Evolutionary conservation across 2,113 vertebrate species (phyloP).

Genomic region (Microcebus griseorufus): DNA sequence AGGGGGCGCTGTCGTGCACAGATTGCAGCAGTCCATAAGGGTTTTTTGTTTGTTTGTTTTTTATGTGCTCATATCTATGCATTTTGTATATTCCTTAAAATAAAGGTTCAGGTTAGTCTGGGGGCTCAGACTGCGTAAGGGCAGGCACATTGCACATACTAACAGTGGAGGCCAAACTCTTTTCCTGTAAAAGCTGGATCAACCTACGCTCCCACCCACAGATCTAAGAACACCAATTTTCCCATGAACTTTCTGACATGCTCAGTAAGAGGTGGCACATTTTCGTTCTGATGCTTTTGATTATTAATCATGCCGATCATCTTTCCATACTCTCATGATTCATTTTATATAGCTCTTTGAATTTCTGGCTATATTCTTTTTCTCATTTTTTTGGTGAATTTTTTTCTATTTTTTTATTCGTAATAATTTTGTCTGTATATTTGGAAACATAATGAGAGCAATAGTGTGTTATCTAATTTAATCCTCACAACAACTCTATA

Average conservation of each 20-base stretch:
- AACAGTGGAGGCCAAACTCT: neutral
- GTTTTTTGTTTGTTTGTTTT: neutral
- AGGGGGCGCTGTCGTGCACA: rapidly evolving
- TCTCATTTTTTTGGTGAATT: neutral
- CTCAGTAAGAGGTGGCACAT: rapidly evolving
- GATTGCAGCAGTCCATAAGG: neutral
- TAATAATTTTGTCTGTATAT: neutral
- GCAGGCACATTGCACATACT: neutral
- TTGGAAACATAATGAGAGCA: neutral
- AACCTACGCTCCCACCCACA: neutral
- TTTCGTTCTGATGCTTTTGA: neutral
- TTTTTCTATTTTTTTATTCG: neutral
- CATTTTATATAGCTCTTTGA: neutral
- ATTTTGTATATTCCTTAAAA: neutral
- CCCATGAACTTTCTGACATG: neutral
- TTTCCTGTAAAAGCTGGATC: neutral
- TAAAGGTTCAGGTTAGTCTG: neutral
- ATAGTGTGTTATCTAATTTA: neutral
- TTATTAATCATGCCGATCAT: too few species aligned
- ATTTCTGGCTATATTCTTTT: neutral
- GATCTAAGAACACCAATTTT: neutral
- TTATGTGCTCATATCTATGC: neutral
- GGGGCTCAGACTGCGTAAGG: rapidly evolving
- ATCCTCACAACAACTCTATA: neutral
- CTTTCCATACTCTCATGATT: neutral